Base-by-base conservation (phyloP, 64 coral and sea anemone genomes). In the Actinia tenebrosa region DNA sequence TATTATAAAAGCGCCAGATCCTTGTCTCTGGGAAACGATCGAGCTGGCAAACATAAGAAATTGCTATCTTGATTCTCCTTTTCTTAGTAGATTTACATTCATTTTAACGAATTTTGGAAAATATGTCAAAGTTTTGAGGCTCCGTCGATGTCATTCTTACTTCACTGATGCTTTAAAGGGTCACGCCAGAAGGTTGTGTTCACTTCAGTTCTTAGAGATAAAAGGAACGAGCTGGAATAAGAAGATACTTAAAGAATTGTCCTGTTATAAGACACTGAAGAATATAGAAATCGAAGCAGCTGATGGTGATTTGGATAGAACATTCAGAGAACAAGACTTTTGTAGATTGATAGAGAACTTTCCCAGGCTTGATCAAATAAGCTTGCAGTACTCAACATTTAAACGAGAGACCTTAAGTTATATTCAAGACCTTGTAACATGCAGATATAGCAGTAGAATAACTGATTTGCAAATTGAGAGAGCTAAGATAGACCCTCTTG, bases 151-250 rank as follows among this genome's bases (percentile, higher is more conserved):
- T 87, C 91, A 96, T 52, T 75, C 86, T 42, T 84, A 82, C 26
- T 96, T 93, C 80, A 90, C 86, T 7, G 86, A 93, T 22, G 78
- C 87, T 56, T 84, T 96, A 0, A 80, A 30, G 18, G 55, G 77
- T 19, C 68, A 71, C 61, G 45, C 78, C 1, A 78, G 60, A 60
- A 66, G 11, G 27, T 77, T 96, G 3, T 19, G 63, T 17, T 78
- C 87, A 19, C 83, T 96, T 68, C 89, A 84, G 27, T 82, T 68
- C 7, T 27, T 96, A 19, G 91, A 96, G 44, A 86, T 96, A 72
- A 85, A 85, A 80, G 94, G 94, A 52, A 88, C 90, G 88, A 46
- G 80, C 19, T 96, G 91, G 91, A 90, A 89, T 78, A 93, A 91
- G 19, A 90, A 77, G 45, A 83, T 96, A 26, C 82, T 96, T 45